Base-by-base conservation (phyloP, 2,113 vertebrate species). In the Dolichallabes microphthalmus region DNA sequence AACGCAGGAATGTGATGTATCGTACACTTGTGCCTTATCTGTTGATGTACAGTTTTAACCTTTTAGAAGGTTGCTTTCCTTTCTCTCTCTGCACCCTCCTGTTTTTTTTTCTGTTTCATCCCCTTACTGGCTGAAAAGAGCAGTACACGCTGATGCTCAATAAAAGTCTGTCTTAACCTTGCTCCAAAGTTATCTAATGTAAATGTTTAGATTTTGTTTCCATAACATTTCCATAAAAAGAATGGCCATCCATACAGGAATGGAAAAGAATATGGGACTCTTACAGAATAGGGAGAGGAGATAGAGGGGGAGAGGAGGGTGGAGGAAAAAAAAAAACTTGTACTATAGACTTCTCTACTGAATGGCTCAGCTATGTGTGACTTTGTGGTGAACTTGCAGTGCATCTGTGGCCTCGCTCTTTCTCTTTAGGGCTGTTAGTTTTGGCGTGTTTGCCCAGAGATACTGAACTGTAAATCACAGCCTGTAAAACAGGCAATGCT, bases 381-480 rank as follows among this genome's bases (percentile, higher is more conserved):
- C 96, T 96, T 94, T 93, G 92, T 90, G 91, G 76, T 97, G 96
- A 98, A 98, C 96, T 96, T 94, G 93, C 92, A 89, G 93, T 88
- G 94, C 95, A 94, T 96, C 95, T 96, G 93, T 81, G 92, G 94
- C 94, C 94, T 95, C 94, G 95, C 95, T 96, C 96, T 96, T 93
- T 53, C 95, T 96, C 96, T 96, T 93, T 93, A 90, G 92, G 91
- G 87, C 92, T 96, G 94, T 96, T 97, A 95, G 96, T 95, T 96
- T 96, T 97, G 96, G 96, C 96, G 96, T 94, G 93, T 93, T 94
- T 90, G 83, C 94, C 91, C 86, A 93, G 93, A 94, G 93, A 93
- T 95, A 91, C 94, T 94, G 91, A 86, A 78, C 90, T 30, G 95
- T 98, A 98, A 98, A 98, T 97, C 96, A 97, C 92, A 87, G 93